phyloP scores from a whole-genome alignment of 37 sponge, comb jelly and placozoan genomes.

The Axinella damicornis region DNA sequence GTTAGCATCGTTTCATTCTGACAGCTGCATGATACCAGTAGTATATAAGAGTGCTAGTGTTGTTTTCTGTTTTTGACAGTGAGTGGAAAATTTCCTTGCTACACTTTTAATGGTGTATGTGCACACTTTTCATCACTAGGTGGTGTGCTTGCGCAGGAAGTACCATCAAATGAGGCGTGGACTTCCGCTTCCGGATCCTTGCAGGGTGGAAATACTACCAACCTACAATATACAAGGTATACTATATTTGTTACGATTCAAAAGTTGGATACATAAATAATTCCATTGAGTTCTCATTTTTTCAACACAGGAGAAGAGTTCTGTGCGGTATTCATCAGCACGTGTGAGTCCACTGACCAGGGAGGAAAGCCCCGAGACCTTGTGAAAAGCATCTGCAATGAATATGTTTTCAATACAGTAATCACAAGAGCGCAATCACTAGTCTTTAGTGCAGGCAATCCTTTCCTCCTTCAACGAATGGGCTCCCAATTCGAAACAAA shows the following conservation, averaged over 20 bases:
- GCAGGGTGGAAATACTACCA: slow-evolving; percentile 4
- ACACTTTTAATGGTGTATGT: too few relatives aligned
- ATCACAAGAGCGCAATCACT: slow-evolving; percentile 48
- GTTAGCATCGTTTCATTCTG: neutral
- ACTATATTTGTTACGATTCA: neutral
- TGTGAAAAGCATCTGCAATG: slow-evolving; percentile 31
- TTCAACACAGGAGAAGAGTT: slow-evolving; percentile 33
- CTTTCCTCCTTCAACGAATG: slow-evolving; percentile 22
- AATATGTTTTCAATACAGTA: slow-evolving; percentile 57
- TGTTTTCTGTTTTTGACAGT: too few relatives aligned
- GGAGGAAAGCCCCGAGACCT: neutral
- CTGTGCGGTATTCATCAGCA: slow-evolving; percentile 37
- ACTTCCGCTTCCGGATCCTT: too few relatives aligned
- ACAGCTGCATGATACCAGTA: neutral
- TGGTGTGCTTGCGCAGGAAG: neutral
- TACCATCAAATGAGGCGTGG: neutral
- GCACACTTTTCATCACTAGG: neutral
- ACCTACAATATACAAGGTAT: slow-evolving; percentile 48
- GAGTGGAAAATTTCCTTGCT: too few relatives aligned
- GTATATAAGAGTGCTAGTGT: too few relatives aligned
- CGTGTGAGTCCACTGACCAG: slow-evolving; percentile 20
- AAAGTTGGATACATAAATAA: neutral
- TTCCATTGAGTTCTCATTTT: neutral
- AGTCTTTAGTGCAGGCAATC: slow-evolving; percentile 31
- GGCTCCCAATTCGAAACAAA: neutral